Evolutionary conservation across 1,140 invertebrate genomes (phyloP).

Genomic region (Pararge aegeria): DNA sequence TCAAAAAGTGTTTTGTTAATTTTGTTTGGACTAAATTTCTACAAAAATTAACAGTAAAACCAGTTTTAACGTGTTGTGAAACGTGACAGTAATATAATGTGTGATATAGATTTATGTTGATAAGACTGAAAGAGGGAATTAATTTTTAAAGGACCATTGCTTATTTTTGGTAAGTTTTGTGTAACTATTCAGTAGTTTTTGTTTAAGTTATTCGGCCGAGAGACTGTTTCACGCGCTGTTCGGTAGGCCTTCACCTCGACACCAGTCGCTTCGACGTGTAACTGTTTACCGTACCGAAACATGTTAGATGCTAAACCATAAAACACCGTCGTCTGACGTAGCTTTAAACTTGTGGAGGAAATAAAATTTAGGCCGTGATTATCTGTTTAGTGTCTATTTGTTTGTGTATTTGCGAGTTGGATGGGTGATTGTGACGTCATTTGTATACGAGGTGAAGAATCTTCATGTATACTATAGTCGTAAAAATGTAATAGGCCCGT

Average conservation of each 20-base stretch:
- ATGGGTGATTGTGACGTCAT: slow-evolving; percentile 61
- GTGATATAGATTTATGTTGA: slow-evolving; percentile 61
- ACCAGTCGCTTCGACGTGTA: background rate
- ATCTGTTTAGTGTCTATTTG: slow-evolving; percentile 46
- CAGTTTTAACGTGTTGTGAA: slow-evolving; percentile 59
- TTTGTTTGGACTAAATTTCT: slow-evolving; percentile 70
- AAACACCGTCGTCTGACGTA: slow-evolving; percentile 41
- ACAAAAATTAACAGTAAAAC: slow-evolving; percentile 68
- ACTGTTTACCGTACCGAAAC: background rate
- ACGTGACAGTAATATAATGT: slow-evolving; percentile 64
- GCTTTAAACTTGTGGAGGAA: slow-evolving; percentile 40
- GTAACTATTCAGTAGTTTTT: slow-evolving; percentile 64
- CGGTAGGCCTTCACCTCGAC: slow-evolving; percentile 44
- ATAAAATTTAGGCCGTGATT: slow-evolving; percentile 51
- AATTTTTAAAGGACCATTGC: slow-evolving; percentile 47
- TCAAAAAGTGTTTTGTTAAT: slow-evolving; percentile 76
- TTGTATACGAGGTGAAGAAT: slow-evolving; percentile 52
- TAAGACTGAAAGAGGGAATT: slow-evolving; percentile 55
- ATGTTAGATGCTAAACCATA: slow-evolving; percentile 5
- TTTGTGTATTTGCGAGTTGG: slow-evolving; percentile 53
- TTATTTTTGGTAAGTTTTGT: slow-evolving; percentile 73
- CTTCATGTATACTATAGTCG: slow-evolving; percentile 55
- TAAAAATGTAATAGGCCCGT: too few relatives aligned
- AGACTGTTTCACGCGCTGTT: slow-evolving; percentile 40
- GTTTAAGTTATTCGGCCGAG: slow-evolving; percentile 43